Base-by-base conservation (phyloP, 2,888 invertebrate genomes). In the Hedya salicella region DNA sequence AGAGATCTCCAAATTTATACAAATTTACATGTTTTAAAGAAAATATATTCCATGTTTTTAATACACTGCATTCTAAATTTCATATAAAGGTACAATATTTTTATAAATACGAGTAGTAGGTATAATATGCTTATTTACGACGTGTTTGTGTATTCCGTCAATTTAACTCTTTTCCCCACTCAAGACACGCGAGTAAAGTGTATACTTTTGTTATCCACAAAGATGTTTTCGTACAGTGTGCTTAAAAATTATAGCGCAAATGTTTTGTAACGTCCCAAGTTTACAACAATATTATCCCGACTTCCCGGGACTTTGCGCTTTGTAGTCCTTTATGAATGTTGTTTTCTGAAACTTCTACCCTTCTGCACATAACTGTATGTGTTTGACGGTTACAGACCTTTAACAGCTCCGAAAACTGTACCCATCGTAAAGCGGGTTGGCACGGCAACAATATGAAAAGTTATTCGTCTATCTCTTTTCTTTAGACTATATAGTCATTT, bases 241-340 rank as follows among this genome's bases (percentile, higher is more conserved):
- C 32, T 57, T 57, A 32, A 57, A 57, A 57, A 57, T 19, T 17
- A 57, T 44, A 57, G 13, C 13, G 14, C 8, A 36, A 53, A 46
- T 50, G 40, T 44, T 32, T 42, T 32, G 32, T 3, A 52, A n/a
- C 52, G 8, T 13, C 25, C 3, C 2, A 32, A 57, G 46, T 59
- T 46, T 6, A 36, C 46, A 59, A 59, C 59, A 57, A 64, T 17
- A 44, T 53, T 65, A 65, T 65, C 39, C 52, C 46, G 30, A 46
- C n/a, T 64, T 50, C 9, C 42, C 3, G 17, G 59, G 59, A 52
- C 64, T 52, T 42, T 59, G 36, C 16, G 36, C 46, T 59, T 42
- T 44, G 30, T 17, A 17, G 57, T 25, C 59, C 52, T 52, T 59
- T 57, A 52, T 59, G 44, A 36, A 56, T 44, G 62, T 44, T 67